Conservation (phyloP, 2,113 vertebrate genomes). For the Chaenocephalus aceratus region DNA sequence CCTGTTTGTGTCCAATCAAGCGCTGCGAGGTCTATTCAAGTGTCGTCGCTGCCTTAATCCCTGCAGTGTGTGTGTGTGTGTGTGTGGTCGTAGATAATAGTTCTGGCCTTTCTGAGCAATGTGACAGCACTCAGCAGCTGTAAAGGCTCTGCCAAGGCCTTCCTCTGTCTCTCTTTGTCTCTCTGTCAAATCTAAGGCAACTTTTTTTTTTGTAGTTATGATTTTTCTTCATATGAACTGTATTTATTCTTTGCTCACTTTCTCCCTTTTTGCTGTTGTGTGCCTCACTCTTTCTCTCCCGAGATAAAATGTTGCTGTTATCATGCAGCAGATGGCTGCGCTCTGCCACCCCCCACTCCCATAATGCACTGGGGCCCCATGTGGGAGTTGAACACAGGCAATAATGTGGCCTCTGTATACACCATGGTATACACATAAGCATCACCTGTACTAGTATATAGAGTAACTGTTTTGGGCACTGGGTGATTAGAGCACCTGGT, state of each 20-base stretch:
- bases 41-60: constrained; percentile 45
- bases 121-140: constrained; percentile 73
- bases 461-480: no score
- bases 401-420: constrained; percentile 46
- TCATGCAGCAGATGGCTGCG: constrained; percentile 63
- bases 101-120: constrained; percentile 46
- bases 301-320: constrained; percentile 26
- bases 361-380: constrained; percentile 45
- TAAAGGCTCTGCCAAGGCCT: constrained; percentile 51
- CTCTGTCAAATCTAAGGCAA: no score
- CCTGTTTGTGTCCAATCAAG: constrained; percentile 9
- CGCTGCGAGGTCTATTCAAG: constrained; percentile 19
- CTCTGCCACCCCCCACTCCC: constrained; percentile 54
- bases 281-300: constrained; percentile 23
- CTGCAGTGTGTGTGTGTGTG: neutral
- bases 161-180: neutral
- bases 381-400: constrained; percentile 56
- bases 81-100: constrained; percentile 54
- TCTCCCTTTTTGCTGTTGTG: neutral
- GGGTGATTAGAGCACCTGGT: no score
- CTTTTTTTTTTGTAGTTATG: no score
- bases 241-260: neutral
- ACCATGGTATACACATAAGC: constrained; percentile 11
- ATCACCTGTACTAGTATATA: constrained; percentile 51
- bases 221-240: neutral